Conservation (phyloP, 1,140 invertebrate species). For the Vanessa tameamea region DNA sequence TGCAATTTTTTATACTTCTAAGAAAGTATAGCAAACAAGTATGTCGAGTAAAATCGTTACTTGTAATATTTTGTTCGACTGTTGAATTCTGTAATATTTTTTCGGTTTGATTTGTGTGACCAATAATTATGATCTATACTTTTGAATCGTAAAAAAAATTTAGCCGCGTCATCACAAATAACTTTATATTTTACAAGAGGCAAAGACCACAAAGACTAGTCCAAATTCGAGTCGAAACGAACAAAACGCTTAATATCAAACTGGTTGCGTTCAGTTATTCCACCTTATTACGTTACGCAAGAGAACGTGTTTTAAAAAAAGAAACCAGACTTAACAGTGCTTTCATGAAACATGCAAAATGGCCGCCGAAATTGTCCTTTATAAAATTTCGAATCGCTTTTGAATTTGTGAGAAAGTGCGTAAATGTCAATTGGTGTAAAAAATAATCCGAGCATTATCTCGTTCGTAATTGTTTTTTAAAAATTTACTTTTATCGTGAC, state of each 20-base stretch:
- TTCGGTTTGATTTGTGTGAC: too few relatives aligned
- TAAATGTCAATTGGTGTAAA: slow-evolving; percentile 40
- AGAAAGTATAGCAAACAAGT: not conserved
- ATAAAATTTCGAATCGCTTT: slow-evolving; percentile 35
- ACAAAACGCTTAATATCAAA: slow-evolving; percentile 42
- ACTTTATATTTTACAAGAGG: not conserved
- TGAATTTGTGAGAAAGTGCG: slow-evolving; percentile 37
- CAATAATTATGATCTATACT: not conserved
- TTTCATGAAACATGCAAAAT: slow-evolving; percentile 59
- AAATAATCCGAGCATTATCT: not conserved
- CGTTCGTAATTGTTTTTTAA: not conserved
- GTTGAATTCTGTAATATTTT: too few relatives aligned
- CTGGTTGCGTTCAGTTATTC: slow-evolving; percentile 52
- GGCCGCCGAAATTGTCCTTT: slow-evolving; percentile 50
- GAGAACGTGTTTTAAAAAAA: slow-evolving; percentile 57
- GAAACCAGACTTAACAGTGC: slow-evolving; percentile 63
- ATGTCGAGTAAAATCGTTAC: not conserved
- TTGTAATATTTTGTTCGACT: not conserved
- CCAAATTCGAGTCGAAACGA: slow-evolving; percentile 46
- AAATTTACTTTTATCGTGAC: not conserved
- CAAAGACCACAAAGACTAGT: slow-evolving; percentile 26
- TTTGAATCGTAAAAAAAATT: not conserved
- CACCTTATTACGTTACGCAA: slow-evolving; percentile 62
- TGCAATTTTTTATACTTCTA: slow-evolving; percentile 1
- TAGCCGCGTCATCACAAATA: not conserved